Evolutionary conservation across 2,797 vertebrate genomes (phyloP).

Genomic region (Sebastes flavidus): DNA sequence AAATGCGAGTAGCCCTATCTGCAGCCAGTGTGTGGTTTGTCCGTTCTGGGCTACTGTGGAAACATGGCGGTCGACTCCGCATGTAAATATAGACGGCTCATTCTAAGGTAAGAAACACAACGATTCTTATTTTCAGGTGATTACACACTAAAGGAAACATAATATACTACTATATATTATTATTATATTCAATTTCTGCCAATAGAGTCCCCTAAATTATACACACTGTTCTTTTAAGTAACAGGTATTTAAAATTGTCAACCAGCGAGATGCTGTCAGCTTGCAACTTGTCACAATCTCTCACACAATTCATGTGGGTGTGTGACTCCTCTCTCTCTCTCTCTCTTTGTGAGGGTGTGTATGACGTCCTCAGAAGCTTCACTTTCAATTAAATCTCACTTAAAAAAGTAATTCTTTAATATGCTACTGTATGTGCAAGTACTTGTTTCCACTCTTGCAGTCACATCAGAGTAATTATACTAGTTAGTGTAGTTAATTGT

Average conservation of each 20-base stretch:
- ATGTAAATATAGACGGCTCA: neutral
- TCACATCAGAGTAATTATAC: neutral
- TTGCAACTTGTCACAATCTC: neutral
- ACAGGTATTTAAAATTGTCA: neutral
- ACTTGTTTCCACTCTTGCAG: neutral
- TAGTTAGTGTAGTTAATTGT: neutral
- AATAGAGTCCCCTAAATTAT: neutral
- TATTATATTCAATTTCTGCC: neutral
- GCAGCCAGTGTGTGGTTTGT: neutral
- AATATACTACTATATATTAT: neutral
- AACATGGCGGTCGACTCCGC: rapidly evolving
- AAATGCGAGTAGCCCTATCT: neutral
- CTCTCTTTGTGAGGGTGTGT: neutral
- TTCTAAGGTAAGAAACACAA: neutral
- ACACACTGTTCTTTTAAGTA: neutral
- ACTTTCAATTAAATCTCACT: neutral
- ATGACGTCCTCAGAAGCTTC: neutral
- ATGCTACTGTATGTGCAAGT: neutral
- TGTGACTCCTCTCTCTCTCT: neutral
- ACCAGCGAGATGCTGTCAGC: neutral
- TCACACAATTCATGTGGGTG: neutral
- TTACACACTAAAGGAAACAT: too few species aligned
- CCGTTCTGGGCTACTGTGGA: neutral
- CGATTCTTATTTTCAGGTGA: neutral
- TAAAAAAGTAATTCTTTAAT: neutral